Conservation (phyloP, 2,113 vertebrate species). For the Sisor rabdophorus region DNA sequence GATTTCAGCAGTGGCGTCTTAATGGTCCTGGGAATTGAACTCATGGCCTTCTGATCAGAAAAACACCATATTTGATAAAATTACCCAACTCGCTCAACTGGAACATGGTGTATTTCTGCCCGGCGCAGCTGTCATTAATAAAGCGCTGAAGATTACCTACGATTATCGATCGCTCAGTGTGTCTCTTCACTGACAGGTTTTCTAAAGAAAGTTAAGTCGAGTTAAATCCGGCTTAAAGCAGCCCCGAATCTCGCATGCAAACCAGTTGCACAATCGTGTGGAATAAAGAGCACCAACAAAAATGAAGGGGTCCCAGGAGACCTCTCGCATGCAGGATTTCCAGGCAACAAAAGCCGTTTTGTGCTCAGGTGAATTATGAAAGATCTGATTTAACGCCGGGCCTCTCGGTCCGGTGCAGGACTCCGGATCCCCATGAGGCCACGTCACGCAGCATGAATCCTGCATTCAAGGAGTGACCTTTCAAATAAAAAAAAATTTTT, state of each 20-base stretch:
- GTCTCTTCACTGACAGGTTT: background rate
- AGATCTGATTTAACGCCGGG: constrained; percentile 61
- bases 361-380: constrained; percentile 65
- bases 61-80: background rate
- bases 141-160: background rate
- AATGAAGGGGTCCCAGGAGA: constrained; percentile 44
- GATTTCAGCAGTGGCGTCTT: background rate
- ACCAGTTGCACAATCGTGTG: constrained; percentile 54
- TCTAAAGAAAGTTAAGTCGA: background rate
- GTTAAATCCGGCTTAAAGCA: constrained; percentile 9
- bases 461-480: constrained; percentile 61
- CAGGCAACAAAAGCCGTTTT: constrained; percentile 62
- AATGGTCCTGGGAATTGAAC: no score
- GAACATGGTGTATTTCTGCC: background rate
- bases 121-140: background rate
- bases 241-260: background rate
- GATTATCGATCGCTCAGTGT: constrained; percentile 6
- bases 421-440: constrained; percentile 61
- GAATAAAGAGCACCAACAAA: constrained; percentile 44
- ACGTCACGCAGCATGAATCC: constrained; percentile 63
- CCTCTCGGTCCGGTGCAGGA: constrained; percentile 51
- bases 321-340: constrained; percentile 49
- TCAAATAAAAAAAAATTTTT: no score
- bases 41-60: background rate
- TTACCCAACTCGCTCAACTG: no score